These are phyloP conservation scores for Setipinna tenuifilis DNA, from an alignment of 2,797 vertebrate species.

Conservation along the genomic window DNA sequence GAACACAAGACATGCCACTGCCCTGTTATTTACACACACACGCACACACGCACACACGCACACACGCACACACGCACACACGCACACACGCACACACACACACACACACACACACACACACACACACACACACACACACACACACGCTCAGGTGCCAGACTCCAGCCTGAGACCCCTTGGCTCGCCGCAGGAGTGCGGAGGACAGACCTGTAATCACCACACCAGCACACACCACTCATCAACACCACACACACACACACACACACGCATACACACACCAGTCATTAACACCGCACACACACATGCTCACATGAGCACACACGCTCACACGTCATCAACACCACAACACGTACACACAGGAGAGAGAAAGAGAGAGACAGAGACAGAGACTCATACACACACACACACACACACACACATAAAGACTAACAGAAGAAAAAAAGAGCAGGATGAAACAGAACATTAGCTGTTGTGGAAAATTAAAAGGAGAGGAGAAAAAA, in stretches of 20 bases:
- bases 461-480: too few species aligned
- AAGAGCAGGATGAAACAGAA: too few species aligned
- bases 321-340: too few species aligned
- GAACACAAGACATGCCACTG: conserved; percentile 29
- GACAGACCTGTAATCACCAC: conserved; percentile 41
- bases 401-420: too few species aligned
- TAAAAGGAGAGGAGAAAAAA: too few species aligned
- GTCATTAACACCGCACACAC: too few species aligned
- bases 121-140: background rate
- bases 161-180: conserved; percentile 2
- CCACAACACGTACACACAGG: background rate
- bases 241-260: too few species aligned
- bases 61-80: conserved; percentile 1
- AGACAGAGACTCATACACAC: too few species aligned
- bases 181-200: conserved; percentile 1
- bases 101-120: background rate
- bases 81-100: background rate
- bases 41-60: background rate
- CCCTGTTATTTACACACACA: conserved; percentile 46
- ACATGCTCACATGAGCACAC: background rate
- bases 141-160: conserved; percentile 5
- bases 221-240: background rate
- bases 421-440: too few species aligned
- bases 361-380: too few species aligned
- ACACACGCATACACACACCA: too few species aligned